Evolutionary conservation across 2,797 vertebrate species (phyloP).

Genomic region (Rhynchotus rufescens): DNA sequence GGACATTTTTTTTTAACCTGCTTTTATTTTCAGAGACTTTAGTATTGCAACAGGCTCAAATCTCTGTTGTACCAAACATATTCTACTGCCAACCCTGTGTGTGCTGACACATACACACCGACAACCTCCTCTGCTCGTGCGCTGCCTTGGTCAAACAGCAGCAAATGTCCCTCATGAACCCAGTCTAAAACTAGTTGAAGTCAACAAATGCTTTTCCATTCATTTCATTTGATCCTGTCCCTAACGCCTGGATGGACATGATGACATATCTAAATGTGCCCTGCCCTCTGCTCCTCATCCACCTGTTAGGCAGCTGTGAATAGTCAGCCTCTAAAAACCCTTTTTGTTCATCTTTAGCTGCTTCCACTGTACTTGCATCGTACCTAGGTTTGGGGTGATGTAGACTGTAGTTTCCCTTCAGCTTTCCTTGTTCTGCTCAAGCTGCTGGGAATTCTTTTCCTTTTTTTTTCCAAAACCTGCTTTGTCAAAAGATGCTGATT

Average conservation of each 20-base stretch:
- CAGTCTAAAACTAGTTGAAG: background rate
- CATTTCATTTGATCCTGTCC: background rate
- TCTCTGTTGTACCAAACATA: background rate
- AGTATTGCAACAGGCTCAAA: background rate
- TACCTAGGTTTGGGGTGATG: background rate
- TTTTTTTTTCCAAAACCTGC: background rate
- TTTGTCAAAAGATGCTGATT: conserved; percentile 1
- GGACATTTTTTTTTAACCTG: background rate
- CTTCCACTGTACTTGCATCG: background rate
- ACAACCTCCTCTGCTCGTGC: rapidly evolving
- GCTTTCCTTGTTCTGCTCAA: background rate
- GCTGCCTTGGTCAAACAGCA: background rate
- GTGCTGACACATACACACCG: background rate
- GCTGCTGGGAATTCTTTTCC: background rate
- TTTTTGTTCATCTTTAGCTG: background rate
- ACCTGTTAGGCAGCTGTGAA: background rate
- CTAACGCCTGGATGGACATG: background rate
- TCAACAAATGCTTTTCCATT: background rate
- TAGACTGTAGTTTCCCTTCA: background rate
- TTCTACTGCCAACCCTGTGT: background rate
- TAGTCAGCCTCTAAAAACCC: background rate
- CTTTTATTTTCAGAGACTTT: background rate
- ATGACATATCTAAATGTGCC: background rate
- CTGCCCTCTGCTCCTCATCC: background rate
- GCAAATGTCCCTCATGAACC: background rate